Base-by-base conservation (phyloP, 2,113 vertebrate species). In the Columba janthina region DNA sequence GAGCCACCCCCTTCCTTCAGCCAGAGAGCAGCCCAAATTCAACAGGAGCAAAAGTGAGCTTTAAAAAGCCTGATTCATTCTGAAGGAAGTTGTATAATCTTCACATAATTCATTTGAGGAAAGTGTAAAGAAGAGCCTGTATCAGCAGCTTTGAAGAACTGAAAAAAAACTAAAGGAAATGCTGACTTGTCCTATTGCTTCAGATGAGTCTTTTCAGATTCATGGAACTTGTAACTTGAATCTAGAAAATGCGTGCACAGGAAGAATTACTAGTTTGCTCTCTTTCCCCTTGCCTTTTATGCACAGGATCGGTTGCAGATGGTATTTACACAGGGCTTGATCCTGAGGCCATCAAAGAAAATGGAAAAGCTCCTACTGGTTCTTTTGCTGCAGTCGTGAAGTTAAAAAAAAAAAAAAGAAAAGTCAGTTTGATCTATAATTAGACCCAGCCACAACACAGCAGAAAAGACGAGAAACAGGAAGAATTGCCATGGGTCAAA, bases 361-460 rank as follows among this genome's bases (percentile, higher is more conserved):
- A 86, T 75, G 72, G 72, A 74, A 96, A 94, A 92, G 75, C 92
- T 92, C 72, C 90, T 95, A 91, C 76, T 92, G 82, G 44, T 88
- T 76, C 76, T 90, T 90, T 77, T 89, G 56, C 80, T 81, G 65
- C 83, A 93, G 83, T 86, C 2, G 8, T 65, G 75, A 74, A 89
- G 78, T 53, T 5, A 31, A 78, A 74, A 84, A 83, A 76, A 72
- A 80, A 32, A 75, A 54, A 75, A 54, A 17, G 42, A 57, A 31
- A 19, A 24, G 12, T 53, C 76, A 81, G 83, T 89, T 96, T 95
- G 95, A 96, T 93, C 95, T 94, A 93, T 94, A 97, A 96, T 96
- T 94, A 97, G 86, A 89, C 42, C 57, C 93, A 94, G 94, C 57
- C 84, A 93, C 69, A 89, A 95, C 76, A 92, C 6, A 90, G 83